A percentile compares a stretch with the other conserved stretches of the same genome.
Evolutionary conservation across 2,113 vertebrate species (phyloP).

Genomic region (Ivindomyrus marchei): DNA sequence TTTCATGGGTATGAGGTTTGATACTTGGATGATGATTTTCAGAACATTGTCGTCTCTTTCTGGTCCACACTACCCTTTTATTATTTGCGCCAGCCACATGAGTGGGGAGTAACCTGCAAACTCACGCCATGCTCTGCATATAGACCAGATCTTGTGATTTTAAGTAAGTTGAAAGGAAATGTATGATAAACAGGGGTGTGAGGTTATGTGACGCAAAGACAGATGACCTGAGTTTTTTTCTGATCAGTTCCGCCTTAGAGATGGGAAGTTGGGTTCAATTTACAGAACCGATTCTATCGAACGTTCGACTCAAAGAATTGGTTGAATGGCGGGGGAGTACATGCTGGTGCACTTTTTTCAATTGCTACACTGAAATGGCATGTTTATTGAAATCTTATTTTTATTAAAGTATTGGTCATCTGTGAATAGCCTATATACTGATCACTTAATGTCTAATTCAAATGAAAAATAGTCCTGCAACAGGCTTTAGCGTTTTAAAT

Average conservation of each 20-base stretch:
- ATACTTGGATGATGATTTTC: not conserved
- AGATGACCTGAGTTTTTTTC: not conserved
- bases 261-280: not conserved
- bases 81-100: too few relatives aligned
- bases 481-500: not conserved
- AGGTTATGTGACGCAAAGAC: not conserved
- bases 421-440: not conserved
- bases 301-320: not conserved
- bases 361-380: not conserved
- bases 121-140: not conserved
- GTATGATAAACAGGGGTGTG: not conserved
- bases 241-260: not conserved
- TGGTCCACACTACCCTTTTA: too few relatives aligned
- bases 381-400: not conserved
- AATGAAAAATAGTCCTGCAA: not conserved
- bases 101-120: too few relatives aligned
- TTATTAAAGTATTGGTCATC: not conserved
- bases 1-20: not conserved
- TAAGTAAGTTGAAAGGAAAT: not conserved
- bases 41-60: not conserved
- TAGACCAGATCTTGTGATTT: not conserved
- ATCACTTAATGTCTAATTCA: not conserved
- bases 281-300: not conserved
- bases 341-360: not conserved
- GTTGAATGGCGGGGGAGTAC: not conserved